Evolutionary conservation across 92 coral and sea anemone species (phyloP).

Genomic region (Zoanthus sociatus): DNA sequence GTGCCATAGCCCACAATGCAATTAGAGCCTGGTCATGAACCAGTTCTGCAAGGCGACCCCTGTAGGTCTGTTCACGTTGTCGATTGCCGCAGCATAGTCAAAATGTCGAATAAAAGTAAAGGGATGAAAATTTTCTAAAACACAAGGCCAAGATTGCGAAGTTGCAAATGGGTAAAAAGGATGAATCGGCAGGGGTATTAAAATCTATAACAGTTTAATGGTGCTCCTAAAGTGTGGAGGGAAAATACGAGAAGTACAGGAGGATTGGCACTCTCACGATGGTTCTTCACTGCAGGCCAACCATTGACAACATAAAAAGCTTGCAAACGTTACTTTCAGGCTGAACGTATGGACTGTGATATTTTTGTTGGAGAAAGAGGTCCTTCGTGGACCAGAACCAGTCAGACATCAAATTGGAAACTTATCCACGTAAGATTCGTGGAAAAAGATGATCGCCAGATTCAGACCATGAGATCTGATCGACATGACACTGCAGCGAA

Average conservation of each 20-base stretch:
- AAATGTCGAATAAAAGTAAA: background rate
- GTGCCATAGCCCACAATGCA: no score
- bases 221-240: conserved; percentile 42
- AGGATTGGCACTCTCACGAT: conserved; percentile 53
- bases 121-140: conserved; percentile 8
- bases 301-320: conserved; percentile 45
- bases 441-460: background rate
- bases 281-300: conserved; percentile 45
- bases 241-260: conserved; percentile 49
- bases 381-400: conserved; percentile 39
- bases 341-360: conserved; percentile 46
- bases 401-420: conserved; percentile 37
- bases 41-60: no score
- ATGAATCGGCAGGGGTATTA: background rate
- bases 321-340: conserved; percentile 46
- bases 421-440: conserved; percentile 44
- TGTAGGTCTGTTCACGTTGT: no score
- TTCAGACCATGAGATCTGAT: background rate
- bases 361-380: conserved; percentile 55
- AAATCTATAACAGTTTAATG: conserved; percentile 49
- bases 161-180: background rate
- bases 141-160: background rate
- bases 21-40: no score
- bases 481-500: no score
- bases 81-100: no score